Evolutionary conservation across 2,888 invertebrate species (phyloP).

Genomic region (Andrena marginata): DNA sequence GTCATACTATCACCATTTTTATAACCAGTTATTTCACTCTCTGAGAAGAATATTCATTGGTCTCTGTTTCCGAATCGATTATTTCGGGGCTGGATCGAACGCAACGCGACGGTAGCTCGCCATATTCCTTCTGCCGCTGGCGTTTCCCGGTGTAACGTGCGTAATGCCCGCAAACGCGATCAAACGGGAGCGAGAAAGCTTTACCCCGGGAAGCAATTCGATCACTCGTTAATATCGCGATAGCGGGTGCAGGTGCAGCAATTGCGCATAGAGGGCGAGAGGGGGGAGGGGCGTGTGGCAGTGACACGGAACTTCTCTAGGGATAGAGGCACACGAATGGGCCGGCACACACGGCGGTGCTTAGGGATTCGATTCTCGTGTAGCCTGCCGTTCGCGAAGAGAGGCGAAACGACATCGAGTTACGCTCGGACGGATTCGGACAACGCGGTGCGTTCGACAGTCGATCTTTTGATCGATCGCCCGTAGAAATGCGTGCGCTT

Average conservation of each 20-base stretch:
- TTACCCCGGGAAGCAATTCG: slow-evolving; percentile 42
- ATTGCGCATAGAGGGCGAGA: neutral
- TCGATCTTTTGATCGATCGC: slow-evolving; percentile 78
- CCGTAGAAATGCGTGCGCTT: slow-evolving; percentile 46
- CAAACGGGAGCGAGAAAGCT: slow-evolving; percentile 46
- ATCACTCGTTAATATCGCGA: slow-evolving; percentile 72
- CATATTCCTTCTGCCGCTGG: slow-evolving; percentile 22
- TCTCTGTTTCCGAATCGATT: neutral
- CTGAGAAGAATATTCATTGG: too few species aligned
- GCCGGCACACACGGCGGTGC: slow-evolving; percentile 25
- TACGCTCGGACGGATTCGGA: slow-evolving; percentile 57
- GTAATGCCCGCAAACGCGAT: slow-evolving; percentile 41
- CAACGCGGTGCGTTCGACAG: slow-evolving; percentile 59
- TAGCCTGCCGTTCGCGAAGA: neutral
- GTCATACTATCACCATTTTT: too few species aligned
- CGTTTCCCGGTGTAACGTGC: slow-evolving; percentile 25
- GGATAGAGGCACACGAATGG: slow-evolving; percentile 37
- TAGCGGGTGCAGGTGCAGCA: slow-evolving; percentile 44
- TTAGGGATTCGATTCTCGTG: slow-evolving; percentile 33
- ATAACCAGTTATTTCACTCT: too few species aligned
- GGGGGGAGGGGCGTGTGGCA: slow-evolving; percentile 19
- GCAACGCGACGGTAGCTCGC: neutral
- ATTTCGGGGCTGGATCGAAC: neutral
- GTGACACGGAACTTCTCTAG: slow-evolving; percentile 63
- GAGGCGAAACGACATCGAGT: slow-evolving; percentile 45